Conservation (phyloP, 2,888 invertebrate genomes). For the Hydrotaea diabolus region DNA sequence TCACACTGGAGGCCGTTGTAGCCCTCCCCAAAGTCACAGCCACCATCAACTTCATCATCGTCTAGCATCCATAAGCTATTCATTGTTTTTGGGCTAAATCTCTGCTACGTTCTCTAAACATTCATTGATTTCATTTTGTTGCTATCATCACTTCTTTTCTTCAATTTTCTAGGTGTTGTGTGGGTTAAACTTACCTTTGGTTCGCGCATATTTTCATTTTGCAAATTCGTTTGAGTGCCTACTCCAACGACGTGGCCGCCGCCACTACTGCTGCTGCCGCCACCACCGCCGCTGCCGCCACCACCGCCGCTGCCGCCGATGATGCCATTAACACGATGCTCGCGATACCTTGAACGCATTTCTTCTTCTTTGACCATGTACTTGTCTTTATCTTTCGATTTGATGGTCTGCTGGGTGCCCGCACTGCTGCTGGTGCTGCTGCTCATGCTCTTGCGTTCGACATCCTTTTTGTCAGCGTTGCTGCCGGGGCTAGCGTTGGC, state of each 20-base stretch:
- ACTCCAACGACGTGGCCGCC: slow-evolving; percentile 78
- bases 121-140: not conserved
- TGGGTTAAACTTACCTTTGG: slow-evolving; percentile 75
- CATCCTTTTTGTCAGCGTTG: slow-evolving; percentile 72
- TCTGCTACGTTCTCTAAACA: not conserved
- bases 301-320: not conserved
- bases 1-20: slow-evolving; percentile 62
- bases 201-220: slow-evolving; percentile 76
- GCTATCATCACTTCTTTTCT: not conserved
- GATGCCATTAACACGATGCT: slow-evolving; percentile 80
- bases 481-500: slow-evolving; percentile 81
- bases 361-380: slow-evolving; percentile 83
- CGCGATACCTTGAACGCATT: slow-evolving; percentile 83
- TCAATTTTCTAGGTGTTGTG: not conserved
- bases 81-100: not conserved
- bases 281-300: slow-evolving; percentile 44
- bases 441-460: slow-evolving; percentile 74
- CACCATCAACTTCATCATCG: no score
- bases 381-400: slow-evolving; percentile 73
- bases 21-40: slow-evolving; percentile 11
- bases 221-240: slow-evolving; percentile 55
- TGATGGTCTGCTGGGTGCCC: slow-evolving; percentile 70
- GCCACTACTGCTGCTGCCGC: no score
- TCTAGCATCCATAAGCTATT: no score
- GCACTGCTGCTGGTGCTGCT: slow-evolving; percentile 78